Conservation (phyloP, 2,888 invertebrate species). For the Tanytarsus gracilentus region DNA sequence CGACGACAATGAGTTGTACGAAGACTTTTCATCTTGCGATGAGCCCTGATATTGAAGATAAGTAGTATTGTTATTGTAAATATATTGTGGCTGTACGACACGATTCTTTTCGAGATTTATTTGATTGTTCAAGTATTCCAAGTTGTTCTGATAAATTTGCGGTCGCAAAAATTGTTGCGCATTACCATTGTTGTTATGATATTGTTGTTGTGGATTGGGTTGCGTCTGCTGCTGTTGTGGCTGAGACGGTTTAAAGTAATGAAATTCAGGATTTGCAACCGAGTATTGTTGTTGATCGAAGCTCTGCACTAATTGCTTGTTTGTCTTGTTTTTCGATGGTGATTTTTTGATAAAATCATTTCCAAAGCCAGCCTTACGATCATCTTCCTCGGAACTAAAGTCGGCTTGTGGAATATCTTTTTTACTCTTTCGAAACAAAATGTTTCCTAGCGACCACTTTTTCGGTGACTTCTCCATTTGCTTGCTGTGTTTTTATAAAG, state of each 20-base stretch:
- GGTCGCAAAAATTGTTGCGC: no score
- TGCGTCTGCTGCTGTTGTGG: constrained; percentile 39
- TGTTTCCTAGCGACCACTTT: constrained; percentile 70
- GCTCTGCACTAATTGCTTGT: constrained; percentile 39
- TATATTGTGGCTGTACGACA: constrained; percentile 33
- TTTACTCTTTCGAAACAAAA: constrained; percentile 66
- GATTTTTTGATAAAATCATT: constrained; percentile 16
- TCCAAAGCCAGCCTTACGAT: constrained; percentile 42
- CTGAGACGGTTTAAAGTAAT: constrained; percentile 33
- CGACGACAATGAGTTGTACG: constrained; percentile 55
- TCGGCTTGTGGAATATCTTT: constrained; percentile 46
- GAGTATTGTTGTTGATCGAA: constrained; percentile 32
- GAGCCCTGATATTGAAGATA: constrained; percentile 22
- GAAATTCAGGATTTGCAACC: constrained; percentile 25
- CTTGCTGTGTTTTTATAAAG: no score
- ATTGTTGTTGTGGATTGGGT: background rate
- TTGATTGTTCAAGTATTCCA: constrained; percentile 38
- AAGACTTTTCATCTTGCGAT: constrained; percentile 45
- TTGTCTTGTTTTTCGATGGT: constrained; percentile 43
- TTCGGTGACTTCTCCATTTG: constrained; percentile 36
- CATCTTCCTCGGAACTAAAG: constrained; percentile 42
- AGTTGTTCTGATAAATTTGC: constrained; percentile 18
- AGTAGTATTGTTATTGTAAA: constrained; percentile 18
- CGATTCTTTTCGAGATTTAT: constrained; percentile 39
- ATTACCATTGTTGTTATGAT: no score